Percentiles rank a stretch among this genome's conserved stretches.
Evolutionary conservation across 2,113 vertebrate genomes (phyloP).

Genomic region (Syngnathus scovelli): DNA sequence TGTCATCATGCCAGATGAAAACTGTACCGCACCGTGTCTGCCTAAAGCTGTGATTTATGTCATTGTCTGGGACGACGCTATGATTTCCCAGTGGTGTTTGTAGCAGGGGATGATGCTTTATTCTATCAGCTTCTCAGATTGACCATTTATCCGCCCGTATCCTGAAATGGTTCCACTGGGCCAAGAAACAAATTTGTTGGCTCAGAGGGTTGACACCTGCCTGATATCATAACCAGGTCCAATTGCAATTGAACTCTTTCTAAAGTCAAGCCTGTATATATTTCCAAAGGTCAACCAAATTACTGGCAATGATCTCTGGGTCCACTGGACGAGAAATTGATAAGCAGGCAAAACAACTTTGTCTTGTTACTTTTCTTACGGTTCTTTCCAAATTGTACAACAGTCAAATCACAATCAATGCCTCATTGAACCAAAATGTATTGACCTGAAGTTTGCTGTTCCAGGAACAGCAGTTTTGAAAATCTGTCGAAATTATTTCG

Average conservation of each 20-base stretch:
- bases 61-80: slow-evolving; percentile 49
- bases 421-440: too few relatives aligned
- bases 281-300: neutral
- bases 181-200: slow-evolving; percentile 40
- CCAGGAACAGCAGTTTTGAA: neutral
- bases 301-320: neutral
- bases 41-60: slow-evolving; percentile 55
- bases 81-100: slow-evolving; percentile 63
- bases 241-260: slow-evolving; percentile 38
- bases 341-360: too few relatives aligned
- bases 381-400: too few relatives aligned
- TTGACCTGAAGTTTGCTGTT: neutral
- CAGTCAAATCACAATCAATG: too few relatives aligned
- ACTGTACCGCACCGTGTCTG: slow-evolving; percentile 33
- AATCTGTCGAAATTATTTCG: neutral
- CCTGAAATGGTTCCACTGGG: slow-evolving; percentile 39
- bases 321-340: too few relatives aligned
- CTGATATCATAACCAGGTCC: slow-evolving; percentile 28
- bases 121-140: slow-evolving; percentile 53
- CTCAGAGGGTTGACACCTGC: slow-evolving; percentile 28
- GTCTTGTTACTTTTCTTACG: too few relatives aligned
- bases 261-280: neutral
- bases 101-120: slow-evolving; percentile 46
- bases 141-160: slow-evolving; percentile 51
- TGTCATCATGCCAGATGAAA: slow-evolving; percentile 61